Evolutionary conservation across 2,797 vertebrate genomes (phyloP).

Genomic region (Trichosurus vulpecula): DNA sequence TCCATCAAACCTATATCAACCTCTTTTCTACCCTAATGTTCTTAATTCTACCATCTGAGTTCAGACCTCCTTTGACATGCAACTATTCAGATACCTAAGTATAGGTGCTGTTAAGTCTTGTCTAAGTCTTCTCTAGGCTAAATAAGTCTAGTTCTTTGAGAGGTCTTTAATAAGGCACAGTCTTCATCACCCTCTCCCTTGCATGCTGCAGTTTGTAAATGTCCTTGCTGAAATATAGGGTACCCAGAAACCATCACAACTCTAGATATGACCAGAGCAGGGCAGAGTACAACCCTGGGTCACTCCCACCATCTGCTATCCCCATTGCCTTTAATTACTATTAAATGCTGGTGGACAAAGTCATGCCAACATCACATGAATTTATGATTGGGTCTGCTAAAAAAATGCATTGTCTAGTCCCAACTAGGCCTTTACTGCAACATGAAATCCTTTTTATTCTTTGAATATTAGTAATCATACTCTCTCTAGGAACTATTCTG

Average conservation of each 20-base stretch:
- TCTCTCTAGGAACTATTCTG: neutral
- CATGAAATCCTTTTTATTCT: neutral
- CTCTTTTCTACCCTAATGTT: neutral
- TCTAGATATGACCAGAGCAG: neutral
- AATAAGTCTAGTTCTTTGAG: neutral
- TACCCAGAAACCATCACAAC: neutral
- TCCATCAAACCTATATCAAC: neutral
- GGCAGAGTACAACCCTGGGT: neutral
- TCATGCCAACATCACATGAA: neutral
- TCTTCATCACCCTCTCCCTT: neutral
- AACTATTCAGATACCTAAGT: neutral
- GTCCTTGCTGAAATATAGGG: neutral
- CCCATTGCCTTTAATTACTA: neutral
- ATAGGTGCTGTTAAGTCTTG: neutral
- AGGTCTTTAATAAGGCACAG: neutral
- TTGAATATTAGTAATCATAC: neutral
- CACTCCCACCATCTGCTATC: neutral
- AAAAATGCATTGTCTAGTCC: neutral
- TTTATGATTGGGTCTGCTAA: neutral
- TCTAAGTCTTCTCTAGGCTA: neutral
- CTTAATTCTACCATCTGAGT: neutral
- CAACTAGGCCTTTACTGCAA: neutral
- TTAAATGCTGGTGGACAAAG: neutral
- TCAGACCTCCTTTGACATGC: neutral
- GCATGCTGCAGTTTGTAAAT: neutral